phyloP scores from a whole-genome alignment of 2,113 vertebrate species.

The Labeo catla region DNA sequence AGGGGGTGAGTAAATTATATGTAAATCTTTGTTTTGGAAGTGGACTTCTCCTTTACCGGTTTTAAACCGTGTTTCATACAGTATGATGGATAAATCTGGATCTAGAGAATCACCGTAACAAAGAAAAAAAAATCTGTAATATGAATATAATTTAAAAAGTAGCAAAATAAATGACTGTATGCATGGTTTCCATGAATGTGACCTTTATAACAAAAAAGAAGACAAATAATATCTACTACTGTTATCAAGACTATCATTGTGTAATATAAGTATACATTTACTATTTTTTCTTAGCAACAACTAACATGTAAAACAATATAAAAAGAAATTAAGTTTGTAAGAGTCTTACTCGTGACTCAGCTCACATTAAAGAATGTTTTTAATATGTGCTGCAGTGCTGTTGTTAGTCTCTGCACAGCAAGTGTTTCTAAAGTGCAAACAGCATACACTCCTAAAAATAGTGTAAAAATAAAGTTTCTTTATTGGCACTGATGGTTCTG shows the following conservation, averaged over 20 bases:
- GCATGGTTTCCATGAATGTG: too few relatives aligned
- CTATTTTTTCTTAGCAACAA: background rate
- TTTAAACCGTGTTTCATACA: too few relatives aligned
- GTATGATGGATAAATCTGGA: too few relatives aligned
- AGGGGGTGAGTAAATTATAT: too few relatives aligned
- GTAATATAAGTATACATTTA: background rate
- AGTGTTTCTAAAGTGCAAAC: background rate
- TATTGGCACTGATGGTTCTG: background rate
- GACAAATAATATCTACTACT: background rate
- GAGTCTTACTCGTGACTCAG: background rate
- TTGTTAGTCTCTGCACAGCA: background rate
- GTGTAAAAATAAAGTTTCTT: background rate
- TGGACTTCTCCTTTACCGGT: too few relatives aligned
- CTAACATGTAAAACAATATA: background rate
- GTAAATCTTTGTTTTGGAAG: too few relatives aligned
- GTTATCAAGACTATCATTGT: background rate
- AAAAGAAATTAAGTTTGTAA: background rate
- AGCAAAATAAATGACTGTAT: too few relatives aligned
- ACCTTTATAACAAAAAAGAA: too few relatives aligned
- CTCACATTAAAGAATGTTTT: background rate
- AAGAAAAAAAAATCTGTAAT: too few relatives aligned
- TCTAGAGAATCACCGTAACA: too few relatives aligned
- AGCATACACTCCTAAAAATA: constrained; percentile 19
- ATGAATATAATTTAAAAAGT: too few relatives aligned
- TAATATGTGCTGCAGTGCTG: background rate